phyloP scores from a whole-genome alignment of 2,113 vertebrate genomes.

The Crotalus tigris region DNA sequence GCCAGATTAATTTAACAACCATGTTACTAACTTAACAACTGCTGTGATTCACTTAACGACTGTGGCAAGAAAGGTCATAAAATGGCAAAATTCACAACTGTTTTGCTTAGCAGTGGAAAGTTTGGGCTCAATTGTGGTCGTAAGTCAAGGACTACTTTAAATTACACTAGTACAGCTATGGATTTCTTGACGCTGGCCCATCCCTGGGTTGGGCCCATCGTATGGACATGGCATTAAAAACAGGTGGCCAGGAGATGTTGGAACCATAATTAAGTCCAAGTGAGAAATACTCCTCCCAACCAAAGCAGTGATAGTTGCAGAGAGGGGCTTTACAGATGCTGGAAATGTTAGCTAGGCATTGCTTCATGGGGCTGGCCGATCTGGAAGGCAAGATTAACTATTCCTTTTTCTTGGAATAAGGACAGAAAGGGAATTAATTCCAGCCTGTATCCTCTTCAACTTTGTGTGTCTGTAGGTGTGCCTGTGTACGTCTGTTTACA shows the following conservation, averaged over 20 bases:
- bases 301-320: neutral
- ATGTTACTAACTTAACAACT: neutral
- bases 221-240: neutral
- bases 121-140: neutral
- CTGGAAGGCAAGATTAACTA: constrained; percentile 10
- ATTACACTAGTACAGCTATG: neutral
- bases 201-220: neutral
- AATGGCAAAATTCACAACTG: neutral
- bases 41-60: no score
- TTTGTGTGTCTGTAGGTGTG: neutral
- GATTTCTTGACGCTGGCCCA: neutral
- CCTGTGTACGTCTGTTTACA: neutral
- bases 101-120: neutral
- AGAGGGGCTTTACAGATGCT: neutral
- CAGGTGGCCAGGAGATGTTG: neutral
- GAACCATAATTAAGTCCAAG: neutral
- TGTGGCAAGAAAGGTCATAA: no score
- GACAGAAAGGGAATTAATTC: neutral
- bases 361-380: neutral
- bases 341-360: neutral
- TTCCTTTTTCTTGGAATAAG: neutral
- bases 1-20: neutral
- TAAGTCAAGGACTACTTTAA: neutral
- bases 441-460: neutral
- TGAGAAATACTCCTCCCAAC: neutral